phyloP scores from a whole-genome alignment of 2,113 vertebrate species.

The Epinephelus fuscoguttatus region DNA sequence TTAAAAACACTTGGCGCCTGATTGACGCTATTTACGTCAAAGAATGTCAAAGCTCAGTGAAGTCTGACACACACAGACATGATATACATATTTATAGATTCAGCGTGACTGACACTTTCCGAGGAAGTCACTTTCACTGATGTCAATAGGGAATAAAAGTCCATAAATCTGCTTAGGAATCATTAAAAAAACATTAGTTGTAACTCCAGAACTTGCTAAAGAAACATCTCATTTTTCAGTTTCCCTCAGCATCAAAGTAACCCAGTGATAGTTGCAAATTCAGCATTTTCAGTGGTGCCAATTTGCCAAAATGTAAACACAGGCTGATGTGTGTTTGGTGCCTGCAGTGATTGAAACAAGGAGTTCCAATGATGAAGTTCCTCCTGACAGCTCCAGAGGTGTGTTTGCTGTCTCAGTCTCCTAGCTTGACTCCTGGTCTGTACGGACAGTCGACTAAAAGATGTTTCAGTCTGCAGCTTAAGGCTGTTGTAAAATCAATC shows the following conservation, averaged over 20 bases:
- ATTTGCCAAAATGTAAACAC: not conserved
- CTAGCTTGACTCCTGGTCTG: not conserved
- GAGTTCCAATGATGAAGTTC: not conserved
- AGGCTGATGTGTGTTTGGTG: not conserved
- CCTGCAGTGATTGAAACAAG: too few relatives aligned
- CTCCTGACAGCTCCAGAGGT: not conserved
- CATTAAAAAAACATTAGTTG: not conserved
- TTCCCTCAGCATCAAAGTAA: not conserved
- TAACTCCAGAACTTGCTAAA: not conserved
- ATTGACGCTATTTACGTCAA: not conserved
- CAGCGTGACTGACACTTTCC: not conserved
- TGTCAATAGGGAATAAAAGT: not conserved
- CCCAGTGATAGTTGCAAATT: not conserved
- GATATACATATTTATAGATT: not conserved
- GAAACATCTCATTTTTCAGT: not conserved
- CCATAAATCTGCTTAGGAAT: not conserved
- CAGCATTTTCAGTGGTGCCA: not conserved
- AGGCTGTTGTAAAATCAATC: conserved; percentile 19
- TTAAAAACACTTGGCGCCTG: not conserved
- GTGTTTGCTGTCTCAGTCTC: not conserved
- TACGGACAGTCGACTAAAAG: not conserved
- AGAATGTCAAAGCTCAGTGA: not conserved
- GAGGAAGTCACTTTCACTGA: not conserved
- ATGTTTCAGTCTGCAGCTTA: not conserved
- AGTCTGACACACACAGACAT: not conserved